These are phyloP conservation scores for Drosophila athabasca DNA, from an alignment of 1,140 invertebrate genomes.

Conservation along the genomic window DNA sequence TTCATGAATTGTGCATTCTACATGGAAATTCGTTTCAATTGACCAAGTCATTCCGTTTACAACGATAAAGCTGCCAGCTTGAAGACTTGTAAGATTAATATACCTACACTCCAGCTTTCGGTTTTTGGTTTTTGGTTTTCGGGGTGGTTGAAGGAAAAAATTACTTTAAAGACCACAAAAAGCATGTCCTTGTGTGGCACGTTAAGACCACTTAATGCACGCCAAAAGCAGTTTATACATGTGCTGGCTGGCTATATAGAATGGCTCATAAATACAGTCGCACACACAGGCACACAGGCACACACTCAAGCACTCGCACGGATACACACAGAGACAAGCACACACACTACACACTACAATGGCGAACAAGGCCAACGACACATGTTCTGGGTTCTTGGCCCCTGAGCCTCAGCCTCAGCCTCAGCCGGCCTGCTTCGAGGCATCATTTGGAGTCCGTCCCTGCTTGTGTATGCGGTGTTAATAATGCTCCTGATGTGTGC, in stretches of 20 bases:
- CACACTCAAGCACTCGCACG: conserved; percentile 20
- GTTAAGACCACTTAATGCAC: conserved; percentile 79
- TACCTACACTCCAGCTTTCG: conserved; percentile 29
- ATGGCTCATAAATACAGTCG: conserved; percentile 66
- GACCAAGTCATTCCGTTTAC: no score
- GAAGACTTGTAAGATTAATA: conserved; percentile 51
- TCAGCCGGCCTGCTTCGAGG: conserved; percentile 47
- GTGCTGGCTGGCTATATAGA: conserved; percentile 25
- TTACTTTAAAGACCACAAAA: conserved; percentile 75
- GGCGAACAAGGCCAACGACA: conserved; percentile 54
- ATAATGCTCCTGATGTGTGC: conserved; percentile 80
- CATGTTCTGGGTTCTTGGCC: conserved; percentile 72
- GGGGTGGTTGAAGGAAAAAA: conserved; percentile 14
- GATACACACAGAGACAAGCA: conserved; percentile 10
- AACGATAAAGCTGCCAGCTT: conserved; percentile 21
- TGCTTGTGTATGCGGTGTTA: conserved; percentile 73
- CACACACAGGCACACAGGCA: conserved; percentile 43
- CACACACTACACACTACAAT: conserved; percentile 1
- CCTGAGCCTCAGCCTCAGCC: conserved; percentile 35
- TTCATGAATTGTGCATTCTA: no score
- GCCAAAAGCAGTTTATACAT: conserved; percentile 72
- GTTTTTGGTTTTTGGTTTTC: background rate
- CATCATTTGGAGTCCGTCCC: conserved; percentile 58
- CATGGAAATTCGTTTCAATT: no score
- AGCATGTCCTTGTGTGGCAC: conserved; percentile 72